These are phyloP conservation scores for Tricholaema leucomelas DNA, from an alignment of 2,113 vertebrate genomes.

Conservation along the genomic window DNA sequence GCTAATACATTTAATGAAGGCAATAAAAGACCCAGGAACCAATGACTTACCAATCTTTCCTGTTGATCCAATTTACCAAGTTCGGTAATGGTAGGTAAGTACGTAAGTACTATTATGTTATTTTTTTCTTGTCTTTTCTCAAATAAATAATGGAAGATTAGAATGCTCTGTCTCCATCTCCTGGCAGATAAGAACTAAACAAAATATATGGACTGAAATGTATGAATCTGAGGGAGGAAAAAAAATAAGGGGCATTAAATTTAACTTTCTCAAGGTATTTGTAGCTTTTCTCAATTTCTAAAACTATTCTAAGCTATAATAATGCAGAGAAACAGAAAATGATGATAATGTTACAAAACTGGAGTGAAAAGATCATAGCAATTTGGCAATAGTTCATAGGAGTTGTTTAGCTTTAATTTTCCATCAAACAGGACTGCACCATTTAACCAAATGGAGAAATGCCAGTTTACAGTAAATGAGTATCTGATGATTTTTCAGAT, in stretches of 20 bases:
- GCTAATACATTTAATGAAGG: background rate
- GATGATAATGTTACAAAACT: background rate
- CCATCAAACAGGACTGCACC: background rate
- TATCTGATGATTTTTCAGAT: background rate
- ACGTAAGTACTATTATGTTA: background rate
- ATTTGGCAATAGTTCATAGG: background rate
- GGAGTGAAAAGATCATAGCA: background rate
- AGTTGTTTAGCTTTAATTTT: background rate
- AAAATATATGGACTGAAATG: background rate
- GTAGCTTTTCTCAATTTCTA: background rate
- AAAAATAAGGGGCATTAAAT: background rate
- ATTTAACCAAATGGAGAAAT: background rate
- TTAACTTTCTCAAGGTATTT: background rate
- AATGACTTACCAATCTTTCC: background rate
- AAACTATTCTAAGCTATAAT: background rate
- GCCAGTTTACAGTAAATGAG: background rate
- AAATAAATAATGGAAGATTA: background rate
- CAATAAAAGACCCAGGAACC: background rate
- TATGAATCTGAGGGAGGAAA: background rate
- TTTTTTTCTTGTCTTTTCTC: background rate
- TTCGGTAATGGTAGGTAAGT: background rate
- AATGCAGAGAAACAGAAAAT: background rate
- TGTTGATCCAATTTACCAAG: background rate
- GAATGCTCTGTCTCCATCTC: constrained; percentile 60
- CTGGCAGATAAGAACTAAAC: constrained; percentile 2